A percentile compares a stretch with the other conserved stretches of the same genome.
Conservation (phyloP, 2,113 vertebrate species). For the Colius striatus region DNA sequence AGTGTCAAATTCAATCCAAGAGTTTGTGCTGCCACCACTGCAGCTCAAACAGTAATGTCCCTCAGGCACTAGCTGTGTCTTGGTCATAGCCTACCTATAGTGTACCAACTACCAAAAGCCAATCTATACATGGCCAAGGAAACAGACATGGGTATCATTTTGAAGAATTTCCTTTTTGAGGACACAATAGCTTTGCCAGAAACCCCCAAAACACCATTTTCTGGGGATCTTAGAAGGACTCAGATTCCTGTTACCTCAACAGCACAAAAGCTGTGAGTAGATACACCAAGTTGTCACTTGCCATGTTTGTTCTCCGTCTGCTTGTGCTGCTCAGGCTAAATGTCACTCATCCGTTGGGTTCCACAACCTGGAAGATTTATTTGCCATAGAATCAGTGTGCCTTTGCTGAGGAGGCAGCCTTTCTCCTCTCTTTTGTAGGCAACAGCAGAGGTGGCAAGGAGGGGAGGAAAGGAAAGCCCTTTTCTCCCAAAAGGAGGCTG, state of each 20-base stretch:
- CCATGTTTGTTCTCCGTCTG: background rate
- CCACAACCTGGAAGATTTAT: background rate
- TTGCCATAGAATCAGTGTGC: background rate
- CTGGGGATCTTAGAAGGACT: background rate
- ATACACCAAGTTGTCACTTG: background rate
- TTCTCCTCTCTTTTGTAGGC: background rate
- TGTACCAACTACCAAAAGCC: background rate
- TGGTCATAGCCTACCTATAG: background rate
- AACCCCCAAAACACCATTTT: background rate
- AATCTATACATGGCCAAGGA: background rate
- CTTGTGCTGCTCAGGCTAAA: background rate
- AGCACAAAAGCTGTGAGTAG: background rate
- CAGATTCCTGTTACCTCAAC: background rate
- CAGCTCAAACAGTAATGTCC: background rate
- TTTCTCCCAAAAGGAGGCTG: background rate
- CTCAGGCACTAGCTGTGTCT: background rate
- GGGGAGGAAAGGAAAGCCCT: background rate
- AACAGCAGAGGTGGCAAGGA: background rate
- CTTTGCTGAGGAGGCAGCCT: background rate
- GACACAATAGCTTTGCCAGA: background rate
- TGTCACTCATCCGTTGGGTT: background rate
- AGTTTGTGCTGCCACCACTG: background rate
- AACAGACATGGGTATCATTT: background rate
- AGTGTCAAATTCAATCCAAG: background rate
- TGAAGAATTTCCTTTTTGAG: background rate